Percentiles rank a stretch among this genome's conserved stretches.
Conservation (phyloP, 2,113 vertebrate genomes). For the Amphiprion percula region DNA sequence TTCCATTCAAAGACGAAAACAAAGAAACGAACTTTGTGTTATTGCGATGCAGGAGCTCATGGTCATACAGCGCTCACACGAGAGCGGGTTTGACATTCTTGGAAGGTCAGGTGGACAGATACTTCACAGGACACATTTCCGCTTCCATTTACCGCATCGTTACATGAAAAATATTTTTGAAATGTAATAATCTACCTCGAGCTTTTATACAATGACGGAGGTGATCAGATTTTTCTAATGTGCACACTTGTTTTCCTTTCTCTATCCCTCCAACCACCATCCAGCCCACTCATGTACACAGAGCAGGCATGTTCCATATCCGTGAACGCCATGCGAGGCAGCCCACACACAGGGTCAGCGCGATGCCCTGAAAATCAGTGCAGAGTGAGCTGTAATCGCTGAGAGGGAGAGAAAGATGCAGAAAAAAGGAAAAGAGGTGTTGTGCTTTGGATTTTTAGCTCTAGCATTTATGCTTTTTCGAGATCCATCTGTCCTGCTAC, state of each 20-base stretch:
- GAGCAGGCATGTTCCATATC: conserved; percentile 49
- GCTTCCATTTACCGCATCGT: conserved; percentile 8
- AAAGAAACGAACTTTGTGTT: conserved; percentile 28
- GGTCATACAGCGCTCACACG: neutral
- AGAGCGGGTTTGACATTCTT: conserved; percentile 36
- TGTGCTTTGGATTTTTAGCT: conserved; percentile 14
- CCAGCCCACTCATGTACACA: conserved; percentile 47
- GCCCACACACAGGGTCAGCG: conserved; percentile 70
- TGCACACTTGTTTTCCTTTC: conserved; percentile 22
- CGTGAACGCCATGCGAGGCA: conserved; percentile 43
- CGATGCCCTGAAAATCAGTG: conserved; percentile 33
- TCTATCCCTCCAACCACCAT: conserved; percentile 28
- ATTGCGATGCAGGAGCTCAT: neutral
- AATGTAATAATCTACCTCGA: too few species aligned
- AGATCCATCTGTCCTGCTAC: neutral
- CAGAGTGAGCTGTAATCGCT: conserved; percentile 13
- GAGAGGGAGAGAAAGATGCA: neutral
- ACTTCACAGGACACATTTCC: conserved; percentile 11
- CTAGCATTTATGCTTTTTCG: neutral
- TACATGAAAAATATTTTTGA: neutral
- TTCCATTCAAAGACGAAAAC: conserved; percentile 31
- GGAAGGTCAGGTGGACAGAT: neutral
- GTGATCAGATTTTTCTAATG: conserved; percentile 2
- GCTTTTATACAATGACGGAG: neutral
- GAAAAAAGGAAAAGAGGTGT: neutral